A percentile compares a stretch with the other conserved stretches of the same genome.
Evolutionary conservation across 2,888 invertebrate species (phyloP).

Genomic region (Atethmia centrago): DNA sequence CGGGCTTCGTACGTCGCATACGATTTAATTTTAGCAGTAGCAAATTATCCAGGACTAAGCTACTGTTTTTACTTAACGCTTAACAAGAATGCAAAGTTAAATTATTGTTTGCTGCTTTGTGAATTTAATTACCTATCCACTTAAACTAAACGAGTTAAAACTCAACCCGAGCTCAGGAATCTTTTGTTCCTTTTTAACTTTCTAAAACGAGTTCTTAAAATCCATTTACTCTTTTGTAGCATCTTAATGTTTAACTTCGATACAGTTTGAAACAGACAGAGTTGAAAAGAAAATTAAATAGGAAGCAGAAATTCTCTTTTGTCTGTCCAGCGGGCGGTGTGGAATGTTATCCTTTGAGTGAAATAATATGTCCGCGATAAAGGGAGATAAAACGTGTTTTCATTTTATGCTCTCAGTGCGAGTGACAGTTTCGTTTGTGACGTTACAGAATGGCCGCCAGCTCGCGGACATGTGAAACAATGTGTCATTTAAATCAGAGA

Average conservation of each 20-base stretch:
- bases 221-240: conserved; percentile 59
- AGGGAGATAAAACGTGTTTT: conserved; percentile 81
- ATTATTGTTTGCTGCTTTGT: conserved; percentile 57
- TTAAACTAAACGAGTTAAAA: conserved; percentile 58
- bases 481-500: conserved; percentile 73
- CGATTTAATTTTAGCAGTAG: conserved; percentile 40
- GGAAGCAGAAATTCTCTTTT: conserved; percentile 66
- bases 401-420: conserved; percentile 77
- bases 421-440: conserved; percentile 76
- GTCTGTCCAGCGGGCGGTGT: conserved; percentile 57
- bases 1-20: conserved; percentile 5
- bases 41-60: conserved; percentile 16
- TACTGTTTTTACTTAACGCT: conserved; percentile 28
- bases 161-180: conserved; percentile 49
- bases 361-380: conserved; percentile 78
- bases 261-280: conserved; percentile 50
- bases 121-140: conserved; percentile 57
- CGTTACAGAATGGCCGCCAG: conserved; percentile 71
- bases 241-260: conserved; percentile 63
- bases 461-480: conserved; percentile 61
- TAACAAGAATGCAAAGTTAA: conserved; percentile 35
- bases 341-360: conserved; percentile 74
- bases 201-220: conserved; percentile 62
- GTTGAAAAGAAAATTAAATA: conserved; percentile 55
- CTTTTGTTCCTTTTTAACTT: conserved; percentile 66